phyloP scores from a whole-genome alignment of 2,797 vertebrate genomes.

The Cygnus olor region DNA sequence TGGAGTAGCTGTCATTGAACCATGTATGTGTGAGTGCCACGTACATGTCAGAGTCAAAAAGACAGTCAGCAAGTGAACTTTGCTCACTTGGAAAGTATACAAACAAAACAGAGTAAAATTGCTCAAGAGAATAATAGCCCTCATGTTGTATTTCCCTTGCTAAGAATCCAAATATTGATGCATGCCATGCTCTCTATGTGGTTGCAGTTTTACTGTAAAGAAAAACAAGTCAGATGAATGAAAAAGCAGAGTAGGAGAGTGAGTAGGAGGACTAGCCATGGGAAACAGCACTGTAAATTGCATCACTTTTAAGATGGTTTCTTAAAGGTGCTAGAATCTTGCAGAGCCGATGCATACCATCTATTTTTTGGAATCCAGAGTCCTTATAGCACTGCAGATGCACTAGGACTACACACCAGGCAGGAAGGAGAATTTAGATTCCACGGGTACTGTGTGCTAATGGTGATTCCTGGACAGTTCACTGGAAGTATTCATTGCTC shows the following conservation, averaged over 20 bases:
- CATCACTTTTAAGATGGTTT: neutral
- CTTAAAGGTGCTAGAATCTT: neutral
- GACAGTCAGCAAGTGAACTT: neutral
- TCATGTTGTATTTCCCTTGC: neutral
- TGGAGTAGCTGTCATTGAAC: neutral
- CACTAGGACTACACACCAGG: neutral
- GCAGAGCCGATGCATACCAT: fast-evolving
- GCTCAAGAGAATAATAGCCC: neutral
- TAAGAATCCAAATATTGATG: neutral
- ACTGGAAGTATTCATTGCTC: neutral
- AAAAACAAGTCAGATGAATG: neutral
- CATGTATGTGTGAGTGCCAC: fast-evolving
- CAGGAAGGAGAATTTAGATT: neutral
- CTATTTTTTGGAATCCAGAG: neutral
- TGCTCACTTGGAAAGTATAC: neutral
- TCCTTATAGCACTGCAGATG: neutral
- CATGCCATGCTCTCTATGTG: no score
- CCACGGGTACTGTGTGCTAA: neutral
- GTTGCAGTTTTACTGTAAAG: neutral
- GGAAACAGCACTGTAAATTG: neutral
- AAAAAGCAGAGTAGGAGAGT: neutral
- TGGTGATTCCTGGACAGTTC: neutral
- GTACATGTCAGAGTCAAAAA: neutral
- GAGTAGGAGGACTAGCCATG: neutral
- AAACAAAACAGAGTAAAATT: neutral